These are phyloP conservation scores for Chrysolina oricalcia DNA, from an alignment of 2,888 invertebrate species.

Conservation along the genomic window DNA sequence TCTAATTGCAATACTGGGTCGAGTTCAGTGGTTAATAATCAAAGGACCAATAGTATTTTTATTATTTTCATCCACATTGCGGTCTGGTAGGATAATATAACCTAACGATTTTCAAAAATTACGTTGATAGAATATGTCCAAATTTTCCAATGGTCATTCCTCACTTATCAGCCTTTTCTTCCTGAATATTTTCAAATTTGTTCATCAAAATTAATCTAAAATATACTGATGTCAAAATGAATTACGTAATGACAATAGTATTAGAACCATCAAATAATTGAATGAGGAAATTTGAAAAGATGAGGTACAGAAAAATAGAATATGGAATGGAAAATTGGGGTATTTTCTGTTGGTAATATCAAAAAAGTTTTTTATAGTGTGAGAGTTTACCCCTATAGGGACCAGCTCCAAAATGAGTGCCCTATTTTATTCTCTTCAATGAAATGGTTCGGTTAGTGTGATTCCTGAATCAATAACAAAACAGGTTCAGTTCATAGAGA, in stretches of 20 bases:
- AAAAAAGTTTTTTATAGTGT: neutral
- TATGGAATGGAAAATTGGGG: neutral
- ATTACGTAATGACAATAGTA: too few species aligned
- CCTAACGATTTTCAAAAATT: too few species aligned
- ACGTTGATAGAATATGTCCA: too few species aligned
- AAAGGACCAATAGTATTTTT: neutral
- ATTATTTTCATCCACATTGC: too few species aligned
- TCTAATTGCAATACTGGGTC: neutral
- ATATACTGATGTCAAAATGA: too few species aligned
- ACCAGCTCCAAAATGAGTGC: neutral
- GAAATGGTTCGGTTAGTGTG: constrained; percentile 17
- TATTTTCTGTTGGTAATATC: neutral
- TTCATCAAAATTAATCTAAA: too few species aligned
- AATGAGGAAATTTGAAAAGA: too few species aligned
- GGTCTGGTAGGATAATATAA: too few species aligned
- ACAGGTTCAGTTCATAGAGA: constrained; percentile 20
- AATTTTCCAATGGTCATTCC: too few species aligned
- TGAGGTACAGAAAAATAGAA: neutral
- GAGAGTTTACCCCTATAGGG: neutral
- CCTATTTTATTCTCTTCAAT: neutral
- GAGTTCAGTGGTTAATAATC: neutral
- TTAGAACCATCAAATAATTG: too few species aligned
- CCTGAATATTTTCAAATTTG: too few species aligned
- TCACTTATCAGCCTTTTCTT: too few species aligned
- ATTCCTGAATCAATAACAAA: constrained; percentile 22